Conservation (phyloP, 2,888 invertebrate species). For the Spodoptera exigua region DNA sequence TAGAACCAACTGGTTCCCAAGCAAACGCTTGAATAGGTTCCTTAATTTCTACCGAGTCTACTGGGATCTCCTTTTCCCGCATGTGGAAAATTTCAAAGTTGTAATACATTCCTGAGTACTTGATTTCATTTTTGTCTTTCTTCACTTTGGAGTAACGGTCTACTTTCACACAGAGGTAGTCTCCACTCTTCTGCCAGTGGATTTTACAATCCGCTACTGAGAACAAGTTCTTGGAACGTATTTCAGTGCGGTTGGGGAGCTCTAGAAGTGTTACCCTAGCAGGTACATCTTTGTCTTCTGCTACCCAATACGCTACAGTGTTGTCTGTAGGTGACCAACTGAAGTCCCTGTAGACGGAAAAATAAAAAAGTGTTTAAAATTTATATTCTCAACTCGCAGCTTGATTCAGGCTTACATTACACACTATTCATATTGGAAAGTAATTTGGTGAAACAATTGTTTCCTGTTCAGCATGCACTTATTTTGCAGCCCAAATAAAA, state of each 20-base stretch:
- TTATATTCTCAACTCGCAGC: too few species aligned
- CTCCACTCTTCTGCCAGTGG: constrained; percentile 99
- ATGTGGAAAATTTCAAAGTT: constrained; percentile 99
- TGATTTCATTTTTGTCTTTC: constrained; percentile 97
- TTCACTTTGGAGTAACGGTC: constrained; percentile 95
- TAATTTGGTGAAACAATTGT: not conserved
- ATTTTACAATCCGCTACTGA: constrained; percentile 99
- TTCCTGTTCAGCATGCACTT: constrained; percentile 4
- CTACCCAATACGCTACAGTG: constrained; percentile 99
- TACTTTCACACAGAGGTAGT: constrained; percentile 98
- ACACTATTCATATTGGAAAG: too few species aligned
- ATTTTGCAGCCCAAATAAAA: constrained; percentile 7
- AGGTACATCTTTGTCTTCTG: constrained; percentile 98
- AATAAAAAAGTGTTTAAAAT: too few species aligned
- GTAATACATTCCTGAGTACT: constrained; percentile 98
- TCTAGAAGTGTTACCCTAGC: constrained; percentile 98
- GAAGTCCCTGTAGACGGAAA: constrained; percentile 92
- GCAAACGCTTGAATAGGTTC: constrained; percentile 98
- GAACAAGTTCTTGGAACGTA: constrained; percentile 98
- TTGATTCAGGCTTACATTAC: too few species aligned
- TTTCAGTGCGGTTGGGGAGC: constrained; percentile 96
- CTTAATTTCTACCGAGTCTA: constrained; percentile 98
- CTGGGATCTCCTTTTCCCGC: constrained; percentile 98
- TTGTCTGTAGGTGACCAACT: constrained; percentile 99
- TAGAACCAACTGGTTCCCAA: constrained; percentile 99